Evolutionary conservation across 2,888 invertebrate genomes (phyloP), one percentile per base, ranked within the genome.

Genomic region (Blastobasis lacticolella): DNA sequence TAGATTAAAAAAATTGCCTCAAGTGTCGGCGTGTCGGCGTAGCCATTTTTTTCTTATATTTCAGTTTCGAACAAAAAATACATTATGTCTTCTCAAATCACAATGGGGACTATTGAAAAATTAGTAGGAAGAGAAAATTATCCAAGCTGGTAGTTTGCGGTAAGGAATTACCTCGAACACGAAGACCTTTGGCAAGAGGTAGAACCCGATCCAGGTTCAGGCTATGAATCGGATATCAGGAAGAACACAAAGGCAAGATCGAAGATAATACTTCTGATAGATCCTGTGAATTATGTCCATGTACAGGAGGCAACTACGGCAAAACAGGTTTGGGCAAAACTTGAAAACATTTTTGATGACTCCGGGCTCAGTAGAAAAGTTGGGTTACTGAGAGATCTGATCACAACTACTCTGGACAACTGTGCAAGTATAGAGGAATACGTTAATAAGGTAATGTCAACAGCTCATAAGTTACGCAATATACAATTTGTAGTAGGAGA

Each of bases 381-480:
- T 8, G 42, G 42, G 9, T 37, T 65, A 8, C 48, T 63, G 10
- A 49, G 52, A 50, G 60, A 65, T 37, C 43, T 62, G 6, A 53
- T 57, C 0, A 64, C 40, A 1, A 64, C 60, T 1, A 53, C 51
- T 0, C 36, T 62, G 10, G 59, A 57, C 4, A 45, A 10, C 3
- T 57, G 60, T 23, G 10, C 38, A 9, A 57, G 48, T 40, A 44
- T 63, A 5, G 61, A 61, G 49, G 57, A 61, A 1, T 61, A 61
- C 49, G 56, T 60, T 0, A 57, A 54, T 38, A 59, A 58, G 42
- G 55, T 62, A 6, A 58, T 59, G 48, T 36, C 52, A 0, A 54
- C 60, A 1, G 57, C 60, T 2, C 60, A 63, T 36, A 60, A 58
- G 42, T 46, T 61, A 0, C 47, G 61, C 41, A 60, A 60, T 9